Conservation (phyloP, 2,888 invertebrate genomes). For the Phoronis australis region DNA sequence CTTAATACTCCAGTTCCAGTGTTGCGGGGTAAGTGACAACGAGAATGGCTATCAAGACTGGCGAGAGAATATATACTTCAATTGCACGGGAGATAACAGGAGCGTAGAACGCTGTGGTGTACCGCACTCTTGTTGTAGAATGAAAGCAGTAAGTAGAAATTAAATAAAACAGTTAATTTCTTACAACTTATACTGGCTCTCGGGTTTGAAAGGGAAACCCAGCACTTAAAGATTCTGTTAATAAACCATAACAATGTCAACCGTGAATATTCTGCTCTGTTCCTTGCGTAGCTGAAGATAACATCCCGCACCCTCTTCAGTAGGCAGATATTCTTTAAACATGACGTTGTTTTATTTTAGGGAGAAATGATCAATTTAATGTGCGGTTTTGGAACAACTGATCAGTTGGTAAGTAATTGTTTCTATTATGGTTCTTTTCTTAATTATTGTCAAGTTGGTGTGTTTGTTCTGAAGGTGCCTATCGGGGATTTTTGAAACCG, state of each 20-base stretch:
- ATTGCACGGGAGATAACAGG: conserved; percentile 43
- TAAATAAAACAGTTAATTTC: not conserved
- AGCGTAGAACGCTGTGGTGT: conserved; percentile 54
- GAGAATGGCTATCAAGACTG: conserved; percentile 52
- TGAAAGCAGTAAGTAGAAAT: conserved; percentile 19
- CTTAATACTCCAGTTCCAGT: conserved; percentile 42
- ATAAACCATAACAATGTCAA: too few relatives aligned
- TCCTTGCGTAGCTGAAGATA: too few relatives aligned
- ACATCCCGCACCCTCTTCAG: too few relatives aligned
- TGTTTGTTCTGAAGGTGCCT: too few relatives aligned
- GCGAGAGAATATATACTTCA: conserved; percentile 52
- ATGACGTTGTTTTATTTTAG: conserved; percentile 20
- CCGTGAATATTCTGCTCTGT: too few relatives aligned
- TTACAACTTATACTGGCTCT: not conserved
- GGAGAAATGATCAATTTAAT: conserved; percentile 41
- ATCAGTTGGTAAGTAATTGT: conserved; percentile 28
- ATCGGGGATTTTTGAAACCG: too few relatives aligned
- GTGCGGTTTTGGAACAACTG: conserved; percentile 39
- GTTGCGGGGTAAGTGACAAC: conserved; percentile 50
- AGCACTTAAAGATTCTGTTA: too few relatives aligned
- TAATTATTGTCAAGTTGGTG: too few relatives aligned
- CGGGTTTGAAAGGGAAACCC: too few relatives aligned
- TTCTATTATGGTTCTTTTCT: too few relatives aligned
- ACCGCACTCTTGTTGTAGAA: conserved; percentile 52
- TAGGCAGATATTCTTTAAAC: too few relatives aligned